Conservation (phyloP, 2,888 invertebrate species). For the Watsonalla binaria region DNA sequence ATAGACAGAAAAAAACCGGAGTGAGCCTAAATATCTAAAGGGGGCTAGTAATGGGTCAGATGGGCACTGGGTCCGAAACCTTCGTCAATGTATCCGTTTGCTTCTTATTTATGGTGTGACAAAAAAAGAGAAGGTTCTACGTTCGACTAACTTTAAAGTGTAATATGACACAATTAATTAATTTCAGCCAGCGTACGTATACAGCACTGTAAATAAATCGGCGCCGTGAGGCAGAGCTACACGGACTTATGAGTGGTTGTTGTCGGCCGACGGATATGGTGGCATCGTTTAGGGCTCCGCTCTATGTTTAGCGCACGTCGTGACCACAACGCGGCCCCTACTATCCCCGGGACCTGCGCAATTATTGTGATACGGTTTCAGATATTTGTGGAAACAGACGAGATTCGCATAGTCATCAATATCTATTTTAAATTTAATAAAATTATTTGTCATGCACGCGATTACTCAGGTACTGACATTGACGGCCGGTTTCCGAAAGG, state of each 20-base stretch:
- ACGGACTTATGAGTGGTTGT: slow-evolving; percentile 51
- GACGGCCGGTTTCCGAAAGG: no score
- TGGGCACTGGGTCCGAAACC: no score
- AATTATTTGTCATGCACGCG: neutral
- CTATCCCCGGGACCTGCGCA: slow-evolving; percentile 59
- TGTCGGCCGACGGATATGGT: slow-evolving; percentile 67
- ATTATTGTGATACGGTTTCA: slow-evolving; percentile 64
- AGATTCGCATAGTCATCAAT: slow-evolving; percentile 46
- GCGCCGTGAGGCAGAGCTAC: slow-evolving; percentile 40
- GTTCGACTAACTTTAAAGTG: no score
- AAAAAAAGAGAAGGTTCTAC: no score
- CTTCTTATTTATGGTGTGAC: no score
- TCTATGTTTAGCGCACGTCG: slow-evolving; percentile 70
- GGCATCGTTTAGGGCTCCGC: slow-evolving; percentile 67
- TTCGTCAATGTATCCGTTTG: no score
- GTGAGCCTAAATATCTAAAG: no score
- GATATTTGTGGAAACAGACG: slow-evolving; percentile 51
- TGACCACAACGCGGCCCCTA: slow-evolving; percentile 57
- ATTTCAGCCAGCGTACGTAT: neutral
- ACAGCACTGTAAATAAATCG: slow-evolving; percentile 21
- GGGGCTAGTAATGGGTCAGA: no score
- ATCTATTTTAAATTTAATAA: slow-evolving; percentile 37
- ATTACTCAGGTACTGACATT: neutral
- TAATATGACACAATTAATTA: no score
- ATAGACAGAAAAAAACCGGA: no score